A percentile compares a stretch with the other conserved stretches of the same genome.
Conservation (phyloP, 2,797 vertebrate genomes). For the Ceryle rudis region DNA sequence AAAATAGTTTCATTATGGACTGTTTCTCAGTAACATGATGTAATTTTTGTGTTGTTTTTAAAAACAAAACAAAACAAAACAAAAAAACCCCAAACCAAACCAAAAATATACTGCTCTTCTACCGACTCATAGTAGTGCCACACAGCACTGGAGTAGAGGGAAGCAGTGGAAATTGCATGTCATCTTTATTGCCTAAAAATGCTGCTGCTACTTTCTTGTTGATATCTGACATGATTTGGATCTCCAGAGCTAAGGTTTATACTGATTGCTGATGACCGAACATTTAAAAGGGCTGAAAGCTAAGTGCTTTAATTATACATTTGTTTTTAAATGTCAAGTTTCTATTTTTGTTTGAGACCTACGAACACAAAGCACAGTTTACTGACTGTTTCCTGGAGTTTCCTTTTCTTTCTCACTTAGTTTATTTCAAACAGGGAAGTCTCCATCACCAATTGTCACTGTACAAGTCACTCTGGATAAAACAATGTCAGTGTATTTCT, state of each 20-base stretch:
- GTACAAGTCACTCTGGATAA: not conserved
- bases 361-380: not conserved
- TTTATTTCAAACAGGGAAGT: conserved; percentile 53
- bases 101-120: not conserved
- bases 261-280: not conserved
- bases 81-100: not conserved
- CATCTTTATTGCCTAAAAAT: not conserved
- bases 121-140: rapidly evolving
- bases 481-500: conserved; percentile 18
- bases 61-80: not conserved
- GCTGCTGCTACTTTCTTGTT: not conserved
- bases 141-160: not conserved
- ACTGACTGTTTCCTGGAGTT: conserved; percentile 33
- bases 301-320: not conserved
- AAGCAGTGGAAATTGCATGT: not conserved
- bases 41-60: not conserved
- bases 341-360: conserved; percentile 38
- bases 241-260: not conserved
- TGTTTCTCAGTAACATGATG: not conserved
- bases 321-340: conserved; percentile 60
- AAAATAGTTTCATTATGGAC: not conserved
- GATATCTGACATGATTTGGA: not conserved
- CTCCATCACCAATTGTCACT: not conserved
- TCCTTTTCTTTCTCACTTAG: conserved; percentile 12
- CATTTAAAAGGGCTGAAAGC: not conserved